A percentile compares a stretch with the other conserved stretches of the same genome.
These are phyloP conservation scores for Caradrina clavipalpis DNA, from an alignment of 2,888 invertebrate species.

Conservation along the genomic window DNA sequence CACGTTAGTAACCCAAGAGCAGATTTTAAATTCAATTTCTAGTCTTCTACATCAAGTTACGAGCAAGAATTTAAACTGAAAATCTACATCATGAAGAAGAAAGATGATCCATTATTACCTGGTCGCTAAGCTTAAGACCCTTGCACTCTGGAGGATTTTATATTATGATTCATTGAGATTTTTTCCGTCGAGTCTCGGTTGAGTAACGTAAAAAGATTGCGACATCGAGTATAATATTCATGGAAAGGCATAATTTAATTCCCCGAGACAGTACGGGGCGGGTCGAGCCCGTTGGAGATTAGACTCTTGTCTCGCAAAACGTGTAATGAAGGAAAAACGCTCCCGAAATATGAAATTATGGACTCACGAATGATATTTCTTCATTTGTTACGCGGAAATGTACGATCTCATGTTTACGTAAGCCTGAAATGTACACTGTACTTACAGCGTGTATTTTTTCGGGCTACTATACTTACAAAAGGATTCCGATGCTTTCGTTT, in stretches of 20 bases:
- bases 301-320: constrained; percentile 83
- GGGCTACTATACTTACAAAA: constrained; percentile 21
- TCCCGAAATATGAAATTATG: constrained; percentile 85
- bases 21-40: constrained; percentile 53
- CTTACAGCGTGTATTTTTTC: constrained; percentile 37
- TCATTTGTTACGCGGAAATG: constrained; percentile 69
- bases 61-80: constrained; percentile 46
- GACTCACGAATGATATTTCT: constrained; percentile 77
- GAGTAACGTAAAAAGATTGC: constrained; percentile 83
- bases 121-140: constrained; percentile 41
- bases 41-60: constrained; percentile 45
- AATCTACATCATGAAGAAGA: constrained; percentile 40
- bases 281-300: constrained; percentile 77
- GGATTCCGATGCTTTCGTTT: constrained; percentile 35
- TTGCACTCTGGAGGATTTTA: constrained; percentile 61
- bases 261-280: constrained; percentile 79
- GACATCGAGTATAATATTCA: constrained; percentile 88
- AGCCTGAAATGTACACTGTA: constrained; percentile 47
- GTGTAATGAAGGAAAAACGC: constrained; percentile 84
- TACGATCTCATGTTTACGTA: constrained; percentile 58
- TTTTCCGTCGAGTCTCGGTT: constrained; percentile 74
- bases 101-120: constrained; percentile 55
- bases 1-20: constrained; percentile 11
- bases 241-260: constrained; percentile 89
- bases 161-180: constrained; percentile 78